Conservation (phyloP, 1,140 invertebrate species). For the Bombus fervidus region DNA sequence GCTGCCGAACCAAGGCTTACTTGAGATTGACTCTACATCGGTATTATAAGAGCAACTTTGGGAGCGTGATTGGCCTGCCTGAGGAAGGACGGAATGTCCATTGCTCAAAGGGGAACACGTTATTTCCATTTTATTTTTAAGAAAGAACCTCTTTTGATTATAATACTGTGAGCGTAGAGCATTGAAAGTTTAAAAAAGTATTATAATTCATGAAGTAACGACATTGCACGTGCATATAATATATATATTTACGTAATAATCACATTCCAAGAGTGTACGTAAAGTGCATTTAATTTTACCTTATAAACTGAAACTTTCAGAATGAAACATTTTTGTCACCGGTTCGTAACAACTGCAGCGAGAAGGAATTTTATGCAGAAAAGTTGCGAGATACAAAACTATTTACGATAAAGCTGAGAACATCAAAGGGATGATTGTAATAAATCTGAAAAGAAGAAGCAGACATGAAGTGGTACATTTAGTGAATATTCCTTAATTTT, state of each 20-base stretch:
- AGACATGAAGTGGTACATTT: not conserved
- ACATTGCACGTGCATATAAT: not conserved
- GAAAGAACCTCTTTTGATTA: not conserved
- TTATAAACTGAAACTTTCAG: not conserved
- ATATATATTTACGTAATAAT: no score
- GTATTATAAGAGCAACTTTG: conserved; percentile 44
- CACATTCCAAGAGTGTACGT: not conserved
- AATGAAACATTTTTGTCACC: not conserved
- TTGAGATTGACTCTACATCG: conserved; percentile 11
- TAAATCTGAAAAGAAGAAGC: not conserved
- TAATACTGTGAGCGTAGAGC: not conserved
- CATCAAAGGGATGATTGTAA: not conserved
- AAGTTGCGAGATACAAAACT: not conserved
- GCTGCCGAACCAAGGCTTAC: conserved; percentile 37
- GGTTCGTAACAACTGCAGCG: not conserved
- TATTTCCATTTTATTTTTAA: not conserved
- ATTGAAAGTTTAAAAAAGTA: no score
- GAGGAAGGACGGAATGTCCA: not conserved
- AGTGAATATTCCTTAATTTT: no score
- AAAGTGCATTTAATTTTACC: not conserved
- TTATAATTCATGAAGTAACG: no score
- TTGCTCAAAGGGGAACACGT: not conserved
- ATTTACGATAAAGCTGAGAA: not conserved
- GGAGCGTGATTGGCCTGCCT: conserved; percentile 39
- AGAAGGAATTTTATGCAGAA: not conserved